These are phyloP conservation scores for Elymnias hypermnestra DNA, from an alignment of 1,140 invertebrate genomes.

Conservation along the genomic window DNA sequence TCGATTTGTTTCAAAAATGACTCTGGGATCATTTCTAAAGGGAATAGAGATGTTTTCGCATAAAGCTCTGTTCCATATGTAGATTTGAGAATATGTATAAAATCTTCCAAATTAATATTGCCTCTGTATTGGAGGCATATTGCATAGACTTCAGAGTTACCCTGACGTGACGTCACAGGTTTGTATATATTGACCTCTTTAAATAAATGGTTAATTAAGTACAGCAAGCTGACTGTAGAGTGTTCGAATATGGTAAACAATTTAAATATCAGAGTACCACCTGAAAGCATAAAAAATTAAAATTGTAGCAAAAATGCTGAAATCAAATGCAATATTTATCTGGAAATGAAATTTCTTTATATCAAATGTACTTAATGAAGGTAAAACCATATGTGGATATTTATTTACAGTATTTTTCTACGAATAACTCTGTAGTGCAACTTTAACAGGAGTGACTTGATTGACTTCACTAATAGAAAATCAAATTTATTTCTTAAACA, in stretches of 20 bases:
- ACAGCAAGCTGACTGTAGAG: slow-evolving; percentile 86
- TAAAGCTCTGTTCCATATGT: slow-evolving; percentile 71
- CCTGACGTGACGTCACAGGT: slow-evolving; percentile 93
- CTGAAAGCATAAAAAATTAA: too few relatives aligned
- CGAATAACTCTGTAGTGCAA: too few relatives aligned
- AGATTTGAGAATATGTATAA: slow-evolving; percentile 69
- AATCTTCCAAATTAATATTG: slow-evolving; percentile 46
- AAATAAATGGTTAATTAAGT: slow-evolving; percentile 87
- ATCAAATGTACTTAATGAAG: too few relatives aligned
- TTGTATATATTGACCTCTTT: slow-evolving; percentile 86
- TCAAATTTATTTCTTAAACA: too few relatives aligned
- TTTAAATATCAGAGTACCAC: slow-evolving; percentile 92
- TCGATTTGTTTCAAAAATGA: slow-evolving; percentile 83
- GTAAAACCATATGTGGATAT: too few relatives aligned
- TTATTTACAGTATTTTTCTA: too few relatives aligned
- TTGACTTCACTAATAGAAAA: too few relatives aligned
- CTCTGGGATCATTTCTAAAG: slow-evolving; percentile 78
- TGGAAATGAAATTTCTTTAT: too few relatives aligned
- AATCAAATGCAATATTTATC: too few relatives aligned
- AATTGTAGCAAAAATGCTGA: too few relatives aligned
- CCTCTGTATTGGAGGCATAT: slow-evolving; percentile 84
- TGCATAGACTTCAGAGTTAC: slow-evolving; percentile 95
- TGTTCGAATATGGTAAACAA: slow-evolving; percentile 95
- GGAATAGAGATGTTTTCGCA: slow-evolving; percentile 78
- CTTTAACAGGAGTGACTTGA: too few relatives aligned